Percentiles rank a stretch among this genome's conserved stretches.
Evolutionary conservation across 2,797 vertebrate species (phyloP).

Genomic region (Coregonus sp.): DNA sequence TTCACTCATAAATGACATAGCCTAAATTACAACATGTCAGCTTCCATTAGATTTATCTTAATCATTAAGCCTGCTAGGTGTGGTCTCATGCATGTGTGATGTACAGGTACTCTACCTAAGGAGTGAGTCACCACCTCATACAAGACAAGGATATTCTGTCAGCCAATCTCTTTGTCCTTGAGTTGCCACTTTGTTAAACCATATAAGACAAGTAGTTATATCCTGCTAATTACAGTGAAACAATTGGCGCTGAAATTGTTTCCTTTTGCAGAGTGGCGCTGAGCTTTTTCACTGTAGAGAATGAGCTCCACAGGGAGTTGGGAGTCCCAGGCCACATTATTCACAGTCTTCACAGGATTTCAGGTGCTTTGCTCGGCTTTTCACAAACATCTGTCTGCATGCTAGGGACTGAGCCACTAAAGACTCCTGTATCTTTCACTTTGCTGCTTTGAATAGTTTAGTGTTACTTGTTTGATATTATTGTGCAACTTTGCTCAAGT

Average conservation of each 20-base stretch:
- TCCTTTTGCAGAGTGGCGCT: not conserved
- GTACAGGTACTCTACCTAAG: not conserved
- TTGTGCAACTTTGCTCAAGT: not conserved
- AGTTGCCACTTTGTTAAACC: slow-evolving; percentile 7
- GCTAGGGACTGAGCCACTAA: not conserved
- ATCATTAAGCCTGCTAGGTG: not conserved
- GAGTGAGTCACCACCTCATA: not conserved
- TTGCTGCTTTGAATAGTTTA: not conserved
- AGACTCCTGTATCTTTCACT: slow-evolving; percentile 22
- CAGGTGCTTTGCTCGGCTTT: slow-evolving; percentile 37
- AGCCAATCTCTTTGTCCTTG: not conserved
- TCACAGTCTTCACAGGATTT: slow-evolving; percentile 38
- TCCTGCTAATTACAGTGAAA: not conserved
- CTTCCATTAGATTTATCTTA: not conserved
- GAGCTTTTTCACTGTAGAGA: not conserved
- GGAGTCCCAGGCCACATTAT: slow-evolving; percentile 39
- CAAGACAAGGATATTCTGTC: not conserved
- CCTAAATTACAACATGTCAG: not conserved
- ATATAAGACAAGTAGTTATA: not conserved
- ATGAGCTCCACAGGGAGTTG: slow-evolving; percentile 6
- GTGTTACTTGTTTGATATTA: not conserved
- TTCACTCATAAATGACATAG: not conserved
- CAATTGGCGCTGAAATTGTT: not conserved
- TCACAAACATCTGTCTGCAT: slow-evolving; percentile 39
- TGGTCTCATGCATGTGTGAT: not conserved